These are phyloP conservation scores for Monarcha castaneiventris DNA, from an alignment of 2,113 vertebrate species.

Conservation along the genomic window DNA sequence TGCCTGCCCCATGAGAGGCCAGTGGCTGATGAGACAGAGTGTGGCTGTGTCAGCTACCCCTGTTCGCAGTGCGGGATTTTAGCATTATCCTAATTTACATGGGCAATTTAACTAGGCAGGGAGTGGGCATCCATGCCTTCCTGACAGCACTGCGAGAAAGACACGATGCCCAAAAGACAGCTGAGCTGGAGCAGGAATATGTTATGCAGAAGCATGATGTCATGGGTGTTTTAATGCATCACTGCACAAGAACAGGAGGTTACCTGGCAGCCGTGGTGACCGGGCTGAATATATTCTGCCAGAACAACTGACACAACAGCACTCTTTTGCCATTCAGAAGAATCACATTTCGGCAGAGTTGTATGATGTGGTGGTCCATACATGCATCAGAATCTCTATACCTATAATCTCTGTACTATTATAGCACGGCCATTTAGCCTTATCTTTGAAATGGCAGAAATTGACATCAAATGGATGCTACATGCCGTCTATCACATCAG, in stretches of 20 bases:
- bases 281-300: not conserved
- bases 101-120: not conserved
- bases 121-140: not conserved
- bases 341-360: rapidly evolving
- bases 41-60: not conserved
- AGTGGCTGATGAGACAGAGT: not conserved
- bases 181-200: not conserved
- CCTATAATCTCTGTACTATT: not conserved
- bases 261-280: not conserved
- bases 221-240: not conserved
- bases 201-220: not conserved
- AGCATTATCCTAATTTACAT: not conserved
- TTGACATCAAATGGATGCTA: not conserved
- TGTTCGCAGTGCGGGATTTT: not conserved
- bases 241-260: not conserved
- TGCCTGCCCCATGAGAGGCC: not conserved
- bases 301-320: not conserved
- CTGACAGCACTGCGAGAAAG: not conserved
- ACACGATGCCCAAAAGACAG: not conserved
- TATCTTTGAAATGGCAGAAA: not conserved
- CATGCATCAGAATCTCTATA: not conserved
- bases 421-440: not conserved
- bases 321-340: not conserved
- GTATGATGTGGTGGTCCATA: not conserved
- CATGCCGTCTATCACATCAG: not conserved